Evolutionary conservation across 1,140 invertebrate genomes (phyloP), one percentile per base, ranked within the genome.

Genomic region (Drosophila chauvacae): DNA sequence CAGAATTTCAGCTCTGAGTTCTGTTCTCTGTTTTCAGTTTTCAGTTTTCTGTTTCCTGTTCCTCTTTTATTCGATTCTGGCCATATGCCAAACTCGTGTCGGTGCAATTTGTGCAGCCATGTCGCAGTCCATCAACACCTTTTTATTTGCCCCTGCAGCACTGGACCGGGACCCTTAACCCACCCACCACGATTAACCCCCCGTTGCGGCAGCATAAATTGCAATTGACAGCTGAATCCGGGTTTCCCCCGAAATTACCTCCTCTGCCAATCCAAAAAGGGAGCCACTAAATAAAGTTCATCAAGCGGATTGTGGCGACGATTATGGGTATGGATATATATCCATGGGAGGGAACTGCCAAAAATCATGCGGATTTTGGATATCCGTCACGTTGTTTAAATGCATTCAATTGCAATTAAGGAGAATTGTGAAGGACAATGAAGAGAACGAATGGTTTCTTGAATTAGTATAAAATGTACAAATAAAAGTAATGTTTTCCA

Each of bases 81-180:
- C 71, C 77, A 83, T 73, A 63, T 73, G 84, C 83, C 84, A 76
- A 62, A 50, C 41, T 63, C 30, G 65, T 79, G 76, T 86, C 62
- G 44, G 82, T 87, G 80, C 84, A 87, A 87, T 87, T 87, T 90
- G 85, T 86, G 78, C 79, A 71, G 66, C 64, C 84, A 88, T 87
- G 84, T 87, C 77, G 71, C 83, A 88, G 84, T 83, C 80, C 73
- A 90, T 87, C 80, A 87, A 88, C 84, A 87, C 84, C 84, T 88
- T 80, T 83, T 80, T 80, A 88, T 77, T 70, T 55, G 64, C 39
- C 71, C 26, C 77, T 76, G 62, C 48, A n/a, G 30, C 63, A 63
- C 26, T 39, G 42, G 7, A 59, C 18, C 30, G 11, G n/a, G 5
- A 35, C 33, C 18, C 51, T 30, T 55, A n/a, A 28, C 53, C 30